These are phyloP conservation scores for Osmerus mordax DNA, from an alignment of 2,113 vertebrate genomes.

Conservation along the genomic window DNA sequence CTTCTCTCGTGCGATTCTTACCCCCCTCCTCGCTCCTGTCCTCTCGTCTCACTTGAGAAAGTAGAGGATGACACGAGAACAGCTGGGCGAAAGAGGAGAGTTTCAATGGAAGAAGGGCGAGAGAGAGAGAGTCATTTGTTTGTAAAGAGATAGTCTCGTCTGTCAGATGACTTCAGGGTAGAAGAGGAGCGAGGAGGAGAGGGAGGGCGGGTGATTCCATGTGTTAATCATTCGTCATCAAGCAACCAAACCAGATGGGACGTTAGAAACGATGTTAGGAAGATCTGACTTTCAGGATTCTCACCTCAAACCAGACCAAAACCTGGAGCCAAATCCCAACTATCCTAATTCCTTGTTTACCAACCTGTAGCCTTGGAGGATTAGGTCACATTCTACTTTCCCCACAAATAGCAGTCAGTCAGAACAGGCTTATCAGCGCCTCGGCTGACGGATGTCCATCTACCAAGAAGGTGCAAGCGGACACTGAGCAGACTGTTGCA, in stretches of 20 bases:
- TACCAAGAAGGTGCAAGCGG: constrained; percentile 28
- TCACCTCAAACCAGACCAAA: neutral
- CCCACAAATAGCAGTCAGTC: constrained; percentile 25
- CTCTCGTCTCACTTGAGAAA: constrained; percentile 6
- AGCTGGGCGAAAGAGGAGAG: constrained; percentile 46
- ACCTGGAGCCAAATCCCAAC: neutral
- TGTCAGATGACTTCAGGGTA: constrained; percentile 5
- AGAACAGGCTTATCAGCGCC: constrained; percentile 30
- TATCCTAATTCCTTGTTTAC: neutral
- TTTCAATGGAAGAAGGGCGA: constrained; percentile 1
- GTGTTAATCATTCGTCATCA: neutral
- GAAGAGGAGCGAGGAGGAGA: neutral
- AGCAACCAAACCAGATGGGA: neutral
- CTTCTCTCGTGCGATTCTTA: neutral
- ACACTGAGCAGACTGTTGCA: constrained; percentile 21
- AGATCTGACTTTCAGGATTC: neutral
- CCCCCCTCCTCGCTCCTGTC: neutral
- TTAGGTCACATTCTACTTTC: constrained; percentile 8
- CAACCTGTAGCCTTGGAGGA: neutral
- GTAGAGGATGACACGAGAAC: constrained; percentile 28
- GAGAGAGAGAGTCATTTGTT: constrained; percentile 29
- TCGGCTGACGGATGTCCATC: constrained; percentile 39
- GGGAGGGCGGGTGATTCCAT: neutral
- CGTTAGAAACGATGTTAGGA: neutral
- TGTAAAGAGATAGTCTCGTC: constrained; percentile 42